These are phyloP conservation scores for Geopemphigus sp. DNA, from an alignment of 1,140 invertebrate species.

Conservation along the genomic window DNA sequence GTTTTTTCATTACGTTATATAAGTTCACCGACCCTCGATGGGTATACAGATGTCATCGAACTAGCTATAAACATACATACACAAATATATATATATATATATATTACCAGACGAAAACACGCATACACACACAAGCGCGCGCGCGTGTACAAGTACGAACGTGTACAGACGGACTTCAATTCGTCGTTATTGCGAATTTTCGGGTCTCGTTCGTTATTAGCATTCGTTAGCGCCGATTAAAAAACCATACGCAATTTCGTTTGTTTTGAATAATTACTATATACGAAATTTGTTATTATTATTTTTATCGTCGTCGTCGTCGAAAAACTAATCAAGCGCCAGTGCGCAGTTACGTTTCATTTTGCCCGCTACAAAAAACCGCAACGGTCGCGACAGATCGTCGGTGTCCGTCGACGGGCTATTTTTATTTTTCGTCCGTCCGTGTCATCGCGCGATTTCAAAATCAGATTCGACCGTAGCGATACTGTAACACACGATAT, in stretches of 20 bases:
- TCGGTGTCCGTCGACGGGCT: too few species aligned
- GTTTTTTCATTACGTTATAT: neutral
- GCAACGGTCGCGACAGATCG: too few species aligned
- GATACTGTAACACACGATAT: too few species aligned
- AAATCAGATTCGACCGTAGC: neutral
- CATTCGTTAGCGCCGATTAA: conserved; percentile 44
- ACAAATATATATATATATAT: conserved; percentile 3
- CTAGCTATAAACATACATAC: too few species aligned
- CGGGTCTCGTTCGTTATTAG: conserved; percentile 34
- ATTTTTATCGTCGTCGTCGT: neutral
- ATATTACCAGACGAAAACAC: conserved; percentile 19
- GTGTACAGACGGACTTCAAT: neutral
- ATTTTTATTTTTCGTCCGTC: neutral
- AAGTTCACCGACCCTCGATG: conserved; percentile 34
- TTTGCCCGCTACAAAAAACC: neutral
- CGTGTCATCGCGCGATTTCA: neutral
- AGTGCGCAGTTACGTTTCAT: conserved; percentile 16
- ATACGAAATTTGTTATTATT: conserved; percentile 13
- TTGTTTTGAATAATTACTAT: neutral
- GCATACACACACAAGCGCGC: too few species aligned
- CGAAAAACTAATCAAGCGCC: neutral
- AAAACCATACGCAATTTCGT: conserved; percentile 21
- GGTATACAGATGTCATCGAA: conserved; percentile 36
- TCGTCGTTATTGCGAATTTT: conserved; percentile 36
- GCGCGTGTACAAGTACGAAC: too few species aligned